These are phyloP conservation scores for Pachypanchax playfairii DNA, from an alignment of 2,113 vertebrate species.

Conservation along the genomic window DNA sequence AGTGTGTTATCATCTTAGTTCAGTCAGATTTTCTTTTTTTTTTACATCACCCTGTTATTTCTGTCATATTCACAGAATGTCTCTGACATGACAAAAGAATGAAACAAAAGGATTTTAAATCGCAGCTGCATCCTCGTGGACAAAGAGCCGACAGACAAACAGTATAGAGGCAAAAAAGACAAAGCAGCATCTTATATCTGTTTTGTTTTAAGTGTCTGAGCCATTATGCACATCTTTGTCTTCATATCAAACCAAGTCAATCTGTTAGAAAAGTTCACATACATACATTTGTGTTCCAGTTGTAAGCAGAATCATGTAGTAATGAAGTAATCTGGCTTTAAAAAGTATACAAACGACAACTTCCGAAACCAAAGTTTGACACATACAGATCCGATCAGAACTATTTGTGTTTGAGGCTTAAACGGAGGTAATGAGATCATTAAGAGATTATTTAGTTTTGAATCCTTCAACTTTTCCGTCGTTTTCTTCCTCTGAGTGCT, in stretches of 20 bases:
- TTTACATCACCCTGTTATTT: slow-evolving; percentile 57
- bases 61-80: slow-evolving; percentile 39
- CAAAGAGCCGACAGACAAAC: slow-evolving; percentile 28
- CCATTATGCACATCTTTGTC: neutral
- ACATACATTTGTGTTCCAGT: too few relatives aligned
- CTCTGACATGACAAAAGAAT: slow-evolving; percentile 25
- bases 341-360: too few relatives aligned
- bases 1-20: slow-evolving; percentile 23
- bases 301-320: neutral
- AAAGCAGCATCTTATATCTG: slow-evolving; percentile 30
- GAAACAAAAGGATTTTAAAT: slow-evolving; percentile 30
- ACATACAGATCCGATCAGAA: too few relatives aligned
- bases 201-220: neutral
- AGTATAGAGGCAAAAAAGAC: slow-evolving; percentile 19
- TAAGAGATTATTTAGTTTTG: slow-evolving; percentile 58
- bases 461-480: too few relatives aligned
- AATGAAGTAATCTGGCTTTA: too few relatives aligned
- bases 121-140: slow-evolving; percentile 39
- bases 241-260: neutral
- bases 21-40: slow-evolving; percentile 42
- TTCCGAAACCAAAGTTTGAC: too few relatives aligned
- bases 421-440: too few relatives aligned
- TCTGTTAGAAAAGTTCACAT: too few relatives aligned
- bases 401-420: too few relatives aligned
- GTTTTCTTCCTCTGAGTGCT: slow-evolving; percentile 41